phyloP scores from a whole-genome alignment of 2,888 invertebrate genomes.

The Sminthurinus aureus region DNA sequence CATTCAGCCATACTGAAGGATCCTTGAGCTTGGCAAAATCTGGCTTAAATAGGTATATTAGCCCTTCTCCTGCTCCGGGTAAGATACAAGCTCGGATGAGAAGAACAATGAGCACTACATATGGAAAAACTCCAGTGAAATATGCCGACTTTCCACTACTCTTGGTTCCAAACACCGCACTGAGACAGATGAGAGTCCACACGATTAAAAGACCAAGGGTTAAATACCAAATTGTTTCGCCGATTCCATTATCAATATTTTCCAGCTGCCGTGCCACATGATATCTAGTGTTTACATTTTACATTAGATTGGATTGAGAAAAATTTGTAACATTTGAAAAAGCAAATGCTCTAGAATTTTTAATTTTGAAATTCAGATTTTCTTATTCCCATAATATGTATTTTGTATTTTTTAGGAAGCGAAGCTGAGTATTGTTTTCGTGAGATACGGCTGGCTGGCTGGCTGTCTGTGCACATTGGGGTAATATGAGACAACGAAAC shows the following conservation, averaged over 20 bases:
- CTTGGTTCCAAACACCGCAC: slow-evolving; percentile 8
- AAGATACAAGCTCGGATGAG: slow-evolving; percentile 66
- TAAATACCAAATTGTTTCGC: slow-evolving; percentile 31
- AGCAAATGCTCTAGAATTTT: background rate
- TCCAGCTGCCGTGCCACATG: slow-evolving; percentile 53
- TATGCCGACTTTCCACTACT: slow-evolving; percentile 75
- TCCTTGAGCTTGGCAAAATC: slow-evolving; percentile 69
- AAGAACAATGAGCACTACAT: slow-evolving; percentile 77
- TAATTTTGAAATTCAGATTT: too few relatives aligned
- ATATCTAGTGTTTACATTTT: slow-evolving; percentile 44
- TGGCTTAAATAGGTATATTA: slow-evolving; percentile 80
- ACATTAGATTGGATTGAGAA: too few relatives aligned
- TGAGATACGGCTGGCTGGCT: too few relatives aligned
- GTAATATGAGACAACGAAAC: too few relatives aligned
- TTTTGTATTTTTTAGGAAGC: too few relatives aligned
- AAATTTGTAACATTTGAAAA: too few relatives aligned
- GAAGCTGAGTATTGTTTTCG: too few relatives aligned
- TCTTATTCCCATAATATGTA: too few relatives aligned
- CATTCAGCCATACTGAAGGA: slow-evolving; percentile 11
- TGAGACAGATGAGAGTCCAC: background rate
- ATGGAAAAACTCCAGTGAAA: slow-evolving; percentile 88
- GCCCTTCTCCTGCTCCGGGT: slow-evolving; percentile 77
- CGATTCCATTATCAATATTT: slow-evolving; percentile 57
- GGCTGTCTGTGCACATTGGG: too few relatives aligned
- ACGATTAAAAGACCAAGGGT: slow-evolving; percentile 5